phyloP scores from a whole-genome alignment of 2,113 vertebrate genomes.

The Lophura nycthemera region DNA sequence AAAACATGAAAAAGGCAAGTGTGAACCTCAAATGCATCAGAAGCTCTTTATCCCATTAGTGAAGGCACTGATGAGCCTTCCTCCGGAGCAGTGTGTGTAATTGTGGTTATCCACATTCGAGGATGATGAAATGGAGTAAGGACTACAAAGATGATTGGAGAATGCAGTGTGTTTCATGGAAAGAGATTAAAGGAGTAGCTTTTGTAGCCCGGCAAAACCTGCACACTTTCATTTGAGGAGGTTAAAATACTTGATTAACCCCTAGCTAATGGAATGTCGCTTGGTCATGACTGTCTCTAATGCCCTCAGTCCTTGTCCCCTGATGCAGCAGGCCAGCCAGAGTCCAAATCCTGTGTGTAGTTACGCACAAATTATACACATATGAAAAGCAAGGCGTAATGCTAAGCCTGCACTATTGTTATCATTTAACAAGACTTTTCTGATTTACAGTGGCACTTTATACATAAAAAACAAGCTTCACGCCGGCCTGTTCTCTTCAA shows the following conservation, averaged over 20 bases:
- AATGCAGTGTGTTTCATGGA: neutral
- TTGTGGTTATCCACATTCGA: neutral
- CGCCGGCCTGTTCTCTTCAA: neutral
- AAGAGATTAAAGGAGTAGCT: neutral
- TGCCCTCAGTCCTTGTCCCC: neutral
- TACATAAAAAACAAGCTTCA: neutral
- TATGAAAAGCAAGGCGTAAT: neutral
- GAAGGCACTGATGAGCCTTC: neutral
- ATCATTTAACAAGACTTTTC: neutral
- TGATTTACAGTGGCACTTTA: neutral
- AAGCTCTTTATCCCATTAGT: neutral
- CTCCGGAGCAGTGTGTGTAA: neutral
- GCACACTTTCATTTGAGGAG: neutral
- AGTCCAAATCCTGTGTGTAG: fast-evolving
- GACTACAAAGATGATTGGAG: neutral
- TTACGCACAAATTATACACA: fast-evolving
- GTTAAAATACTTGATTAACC: neutral
- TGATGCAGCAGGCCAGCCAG: neutral
- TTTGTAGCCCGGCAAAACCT: neutral
- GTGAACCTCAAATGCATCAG: neutral
- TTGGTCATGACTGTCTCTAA: neutral
- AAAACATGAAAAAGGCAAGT: neutral
- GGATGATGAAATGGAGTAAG: neutral
- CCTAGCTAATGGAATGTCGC: neutral
- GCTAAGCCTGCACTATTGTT: fast-evolving